Base-by-base conservation (phyloP, 2,797 vertebrate genomes). In the Stomatorhinus walkeri region DNA sequence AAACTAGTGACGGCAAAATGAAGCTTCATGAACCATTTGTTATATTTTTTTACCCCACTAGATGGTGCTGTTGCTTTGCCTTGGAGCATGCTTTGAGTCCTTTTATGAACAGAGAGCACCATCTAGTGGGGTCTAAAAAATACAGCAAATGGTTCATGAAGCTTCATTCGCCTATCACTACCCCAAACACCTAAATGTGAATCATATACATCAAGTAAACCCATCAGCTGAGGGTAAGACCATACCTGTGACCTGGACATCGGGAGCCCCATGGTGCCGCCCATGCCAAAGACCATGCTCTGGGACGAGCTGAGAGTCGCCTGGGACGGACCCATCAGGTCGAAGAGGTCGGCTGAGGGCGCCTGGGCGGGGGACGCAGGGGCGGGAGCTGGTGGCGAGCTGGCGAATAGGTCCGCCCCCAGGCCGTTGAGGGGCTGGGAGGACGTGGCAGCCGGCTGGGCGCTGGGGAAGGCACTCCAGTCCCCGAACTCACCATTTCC, bases 401-500 rank as follows among this genome's bases (percentile, higher is more conserved):
- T 93, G 89, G 94, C 91, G 85, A 97, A 97, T 72, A 97, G 94
- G 91, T 98, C 97, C 1, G 93, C 83, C 87, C 93, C 90, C 0
- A 87, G 92, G 92, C 52, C 59, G 19, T 36, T 16, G 93, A 89
- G 72, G 91, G 93, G 92, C 91, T 95, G 90, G 6, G 94, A 90
- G 52, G 91, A 59, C 0, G 93, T 91, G 6, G 96, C 90, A 0
- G 96, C 92, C 2, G 94, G 92, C 43, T 95, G 91, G 91, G 94
- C 95, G 85, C 95, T 91, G 88, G 96, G 96, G 94, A 99, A 99
- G 93, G 98, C 94, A 92, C 96, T 97, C 98, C 98, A 99, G 92
- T 99, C 98, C 90, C 98, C 98, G 91, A 99, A 99, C 85, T 99
- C 98, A 91, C 97, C 97, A 72, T 97, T 98, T 91, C 96, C 97